A percentile compares a stretch with the other conserved stretches of the same genome.
Evolutionary conservation across 1,140 invertebrate species (phyloP).

Genomic region (Polyergus mexicanus): DNA sequence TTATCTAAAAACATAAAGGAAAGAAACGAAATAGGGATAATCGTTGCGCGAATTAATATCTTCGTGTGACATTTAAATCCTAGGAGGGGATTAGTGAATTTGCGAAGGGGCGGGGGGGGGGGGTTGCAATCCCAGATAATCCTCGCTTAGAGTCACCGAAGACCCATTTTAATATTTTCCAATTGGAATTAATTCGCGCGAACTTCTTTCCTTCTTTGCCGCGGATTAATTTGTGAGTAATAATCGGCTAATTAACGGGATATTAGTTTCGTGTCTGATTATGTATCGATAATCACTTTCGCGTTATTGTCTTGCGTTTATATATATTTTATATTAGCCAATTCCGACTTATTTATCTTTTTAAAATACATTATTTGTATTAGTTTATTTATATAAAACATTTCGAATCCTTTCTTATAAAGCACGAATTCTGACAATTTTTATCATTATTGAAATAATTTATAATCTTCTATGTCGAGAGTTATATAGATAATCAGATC

Average conservation of each 20-base stretch:
- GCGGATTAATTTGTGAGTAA: slow-evolving; percentile 16
- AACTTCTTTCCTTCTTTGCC: slow-evolving; percentile 19
- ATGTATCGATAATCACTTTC: slow-evolving; percentile 24
- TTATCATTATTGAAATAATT: not conserved
- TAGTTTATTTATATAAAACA: not conserved
- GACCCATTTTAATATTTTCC: slow-evolving; percentile 53
- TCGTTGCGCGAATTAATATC: slow-evolving; percentile 40
- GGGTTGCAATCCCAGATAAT: slow-evolving; percentile 44
- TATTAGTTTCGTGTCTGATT: slow-evolving; percentile 30
- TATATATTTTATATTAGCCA: not conserved
- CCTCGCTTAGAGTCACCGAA: slow-evolving; percentile 34
- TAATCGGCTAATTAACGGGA: slow-evolving; percentile 38
- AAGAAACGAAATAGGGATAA: not conserved
- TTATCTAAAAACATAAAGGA: not conserved
- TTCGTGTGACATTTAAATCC: slow-evolving; percentile 51
- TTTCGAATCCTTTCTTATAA: not conserved
- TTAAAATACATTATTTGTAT: no score
- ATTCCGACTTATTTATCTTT: no score
- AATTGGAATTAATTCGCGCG: slow-evolving; percentile 32
- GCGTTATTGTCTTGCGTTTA: slow-evolving; percentile 5
- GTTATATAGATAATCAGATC: not conserved
- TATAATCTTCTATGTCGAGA: not conserved
- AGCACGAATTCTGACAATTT: not conserved
- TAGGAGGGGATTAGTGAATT: slow-evolving; percentile 30
- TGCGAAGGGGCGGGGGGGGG: not conserved